phyloP scores from a whole-genome alignment of 1,140 invertebrate genomes.

The Lethocerus indicus region DNA sequence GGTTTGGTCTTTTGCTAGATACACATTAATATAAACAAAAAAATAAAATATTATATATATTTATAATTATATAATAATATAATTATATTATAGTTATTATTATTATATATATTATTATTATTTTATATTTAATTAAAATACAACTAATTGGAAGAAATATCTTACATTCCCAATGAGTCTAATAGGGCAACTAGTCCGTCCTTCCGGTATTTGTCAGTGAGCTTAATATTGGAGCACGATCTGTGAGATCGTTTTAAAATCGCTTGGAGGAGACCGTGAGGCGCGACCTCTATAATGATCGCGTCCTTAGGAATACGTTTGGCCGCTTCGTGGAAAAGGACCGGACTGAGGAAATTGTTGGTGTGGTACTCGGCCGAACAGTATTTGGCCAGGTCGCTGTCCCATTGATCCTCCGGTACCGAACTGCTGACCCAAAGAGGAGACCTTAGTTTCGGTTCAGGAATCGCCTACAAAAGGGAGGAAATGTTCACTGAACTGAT shows the following conservation, averaged over 20 bases:
- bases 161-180: constrained; percentile 34
- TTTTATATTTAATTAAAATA: no score
- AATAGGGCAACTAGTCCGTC: constrained; percentile 32
- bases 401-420: constrained; percentile 29
- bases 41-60: background rate
- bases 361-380: constrained; percentile 48
- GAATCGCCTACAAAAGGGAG: constrained; percentile 37
- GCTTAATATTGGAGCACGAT: constrained; percentile 31
- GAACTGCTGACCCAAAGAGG: constrained; percentile 42
- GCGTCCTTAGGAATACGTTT: constrained; percentile 36
- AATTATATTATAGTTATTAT: background rate
- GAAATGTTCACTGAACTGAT: no score
- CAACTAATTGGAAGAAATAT: constrained; percentile 1
- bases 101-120: no score
- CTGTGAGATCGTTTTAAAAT: constrained; percentile 36
- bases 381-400: constrained; percentile 26
- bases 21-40: background rate
- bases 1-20: background rate
- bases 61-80: background rate
- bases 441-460: constrained; percentile 29
- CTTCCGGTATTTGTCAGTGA: constrained; percentile 33
- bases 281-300: constrained; percentile 39
- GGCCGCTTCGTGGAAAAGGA: constrained; percentile 39
- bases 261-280: constrained; percentile 38
- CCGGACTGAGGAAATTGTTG: constrained; percentile 47